phyloP scores from a whole-genome alignment of 1,140 invertebrate genomes.

The Drosophila lacteicornis region DNA sequence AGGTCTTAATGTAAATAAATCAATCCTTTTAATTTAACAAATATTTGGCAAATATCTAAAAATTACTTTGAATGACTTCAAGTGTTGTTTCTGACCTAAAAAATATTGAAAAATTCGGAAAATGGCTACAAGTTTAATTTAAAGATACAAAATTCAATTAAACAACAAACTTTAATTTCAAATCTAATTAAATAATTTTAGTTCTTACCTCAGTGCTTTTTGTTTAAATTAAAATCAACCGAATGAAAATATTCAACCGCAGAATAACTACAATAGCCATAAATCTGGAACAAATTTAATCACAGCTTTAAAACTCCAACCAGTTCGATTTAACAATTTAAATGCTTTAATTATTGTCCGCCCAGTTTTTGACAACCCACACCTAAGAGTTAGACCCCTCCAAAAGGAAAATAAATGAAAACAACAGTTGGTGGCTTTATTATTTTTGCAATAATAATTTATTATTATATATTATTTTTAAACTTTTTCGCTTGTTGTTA shows the following conservation, averaged over 20 bases:
- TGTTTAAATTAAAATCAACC: background rate
- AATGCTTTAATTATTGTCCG: slow-evolving; percentile 2
- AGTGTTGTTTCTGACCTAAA: background rate
- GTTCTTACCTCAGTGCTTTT: background rate
- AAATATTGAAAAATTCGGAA: no score
- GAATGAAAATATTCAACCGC: background rate
- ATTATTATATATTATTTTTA: slow-evolving; percentile 80
- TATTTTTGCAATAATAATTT: slow-evolving; percentile 81
- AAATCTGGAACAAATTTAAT: background rate
- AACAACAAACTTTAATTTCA: background rate
- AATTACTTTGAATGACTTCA: background rate
- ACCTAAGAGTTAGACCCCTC: background rate
- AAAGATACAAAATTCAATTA: no score
- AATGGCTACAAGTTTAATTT: no score
- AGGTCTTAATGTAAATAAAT: no score
- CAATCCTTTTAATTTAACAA: no score
- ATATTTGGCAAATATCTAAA: no score
- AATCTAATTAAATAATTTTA: background rate
- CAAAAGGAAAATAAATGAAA: slow-evolving; percentile 36
- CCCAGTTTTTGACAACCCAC: background rate
- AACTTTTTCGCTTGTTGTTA: slow-evolving; percentile 73
- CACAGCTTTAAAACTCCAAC: background rate
- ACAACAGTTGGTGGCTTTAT: slow-evolving; percentile 28
- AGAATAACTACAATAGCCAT: background rate
- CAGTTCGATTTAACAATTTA: slow-evolving; percentile 2